Percentiles rank a stretch among this genome's conserved stretches.
phyloP scores from a whole-genome alignment of 2,888 invertebrate species.

The Coelinius sp. region DNA sequence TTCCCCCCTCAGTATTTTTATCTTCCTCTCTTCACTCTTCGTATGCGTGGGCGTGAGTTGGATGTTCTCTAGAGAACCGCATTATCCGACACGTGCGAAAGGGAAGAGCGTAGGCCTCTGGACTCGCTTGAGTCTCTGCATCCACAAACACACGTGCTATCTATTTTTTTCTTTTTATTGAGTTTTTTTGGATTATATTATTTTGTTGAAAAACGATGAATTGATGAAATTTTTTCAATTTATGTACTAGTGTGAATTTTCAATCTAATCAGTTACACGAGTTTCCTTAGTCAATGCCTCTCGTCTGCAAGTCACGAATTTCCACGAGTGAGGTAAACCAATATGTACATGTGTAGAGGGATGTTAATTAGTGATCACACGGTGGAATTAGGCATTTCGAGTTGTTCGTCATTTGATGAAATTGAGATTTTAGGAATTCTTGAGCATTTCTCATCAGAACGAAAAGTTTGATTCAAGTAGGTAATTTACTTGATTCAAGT shows the following conservation, averaged over 20 bases:
- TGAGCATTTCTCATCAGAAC: not conserved
- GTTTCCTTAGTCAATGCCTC: not conserved
- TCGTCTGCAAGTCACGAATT: not conserved
- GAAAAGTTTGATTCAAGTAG: not conserved
- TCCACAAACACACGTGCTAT: not conserved
- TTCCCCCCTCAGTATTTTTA: constrained; percentile 43
- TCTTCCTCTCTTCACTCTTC: constrained; percentile 4
- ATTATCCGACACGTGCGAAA: constrained; percentile 27
- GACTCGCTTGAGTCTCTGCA: constrained; percentile 11
- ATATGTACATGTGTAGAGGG: not conserved
- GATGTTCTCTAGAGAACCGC: constrained; percentile 8
- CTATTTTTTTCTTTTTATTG: not conserved
- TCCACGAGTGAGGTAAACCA: not conserved
- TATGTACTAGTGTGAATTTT: not conserved
- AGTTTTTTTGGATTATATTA: not conserved
- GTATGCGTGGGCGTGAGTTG: constrained; percentile 13
- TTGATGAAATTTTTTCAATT: not conserved
- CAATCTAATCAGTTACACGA: not conserved
- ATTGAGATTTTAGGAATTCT: not conserved
- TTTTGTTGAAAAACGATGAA: too few species aligned
- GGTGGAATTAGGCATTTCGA: not conserved
- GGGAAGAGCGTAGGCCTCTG: constrained; percentile 53
- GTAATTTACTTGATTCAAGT: too few species aligned
- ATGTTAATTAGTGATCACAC: not conserved
- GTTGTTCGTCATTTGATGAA: not conserved